Evolutionary conservation across 2,113 vertebrate species (phyloP), one percentile per base, ranked within the genome.

Genomic region (Clarias macrocephalus): DNA sequence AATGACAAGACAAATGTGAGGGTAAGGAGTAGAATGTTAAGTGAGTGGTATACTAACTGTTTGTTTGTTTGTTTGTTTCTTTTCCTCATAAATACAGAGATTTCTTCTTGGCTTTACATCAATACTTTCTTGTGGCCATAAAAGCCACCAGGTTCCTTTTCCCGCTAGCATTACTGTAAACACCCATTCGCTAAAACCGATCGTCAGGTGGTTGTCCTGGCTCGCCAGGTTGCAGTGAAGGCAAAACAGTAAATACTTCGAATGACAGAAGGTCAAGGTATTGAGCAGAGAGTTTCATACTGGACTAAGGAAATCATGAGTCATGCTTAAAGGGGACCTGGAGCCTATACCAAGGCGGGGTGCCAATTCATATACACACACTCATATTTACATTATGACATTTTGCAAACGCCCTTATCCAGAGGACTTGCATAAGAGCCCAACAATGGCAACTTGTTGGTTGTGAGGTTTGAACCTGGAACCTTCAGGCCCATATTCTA

Each of bases 201-300:
- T 79, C 59, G 0, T 54, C 28, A 23, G 23, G 25, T 75, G 48
- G 4, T 42, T n/a, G 23, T 16, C 42, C 42, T 23, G 19, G 12
- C 70, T 48, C 16, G 18, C 60, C 62, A 63, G 28, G 25, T 23
- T 85, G 59, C 28, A 48, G 56, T 80, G n/a, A 80, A 89, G 62
- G 77, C 85, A 75, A 84, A 87, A 89, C 68, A 84, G 42, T 83
- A 83, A 62, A 77, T 80, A 84, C n/a, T 83, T 79, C 18, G 56
- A 56, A 79, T 79, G n/a, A 56, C 75, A 79, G 75, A 79, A 79
- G 75, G 75, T 79, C 48, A 54, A n/a, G 48, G 42, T 6, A 54
- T 28, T 18, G 8, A 5, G 48, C 5, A 56, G 18, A 85, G n/a
- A 79, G 48, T 56, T 66, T 68, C 57, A 25, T 42, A 25, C 0